phyloP scores from a whole-genome alignment of 2,797 vertebrate species.

The Enteromius anoplus region DNA sequence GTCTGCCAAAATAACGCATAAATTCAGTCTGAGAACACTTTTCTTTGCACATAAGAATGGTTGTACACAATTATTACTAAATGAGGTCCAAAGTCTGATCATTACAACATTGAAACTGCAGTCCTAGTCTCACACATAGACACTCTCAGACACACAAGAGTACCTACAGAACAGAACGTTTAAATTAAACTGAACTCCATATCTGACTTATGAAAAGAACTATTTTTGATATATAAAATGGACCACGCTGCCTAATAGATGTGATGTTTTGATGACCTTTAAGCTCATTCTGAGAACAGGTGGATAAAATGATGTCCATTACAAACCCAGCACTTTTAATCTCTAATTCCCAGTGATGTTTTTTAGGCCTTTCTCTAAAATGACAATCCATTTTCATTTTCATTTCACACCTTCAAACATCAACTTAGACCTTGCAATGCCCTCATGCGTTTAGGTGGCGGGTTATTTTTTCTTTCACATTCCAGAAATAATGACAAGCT shows the following conservation, averaged over 20 bases:
- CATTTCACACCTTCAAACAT: slow-evolving; percentile 6
- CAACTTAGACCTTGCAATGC: neutral
- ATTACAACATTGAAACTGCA: neutral
- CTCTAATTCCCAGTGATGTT: neutral
- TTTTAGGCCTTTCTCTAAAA: slow-evolving; percentile 1
- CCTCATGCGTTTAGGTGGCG: slow-evolving; percentile 5
- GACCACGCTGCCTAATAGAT: neutral
- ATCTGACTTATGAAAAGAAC: neutral
- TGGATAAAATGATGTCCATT: slow-evolving; percentile 24
- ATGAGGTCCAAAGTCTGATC: neutral
- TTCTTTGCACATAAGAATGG: neutral
- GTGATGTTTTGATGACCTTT: slow-evolving; percentile 13
- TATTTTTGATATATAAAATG: slow-evolving; percentile 8
- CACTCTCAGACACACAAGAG: slow-evolving; percentile 14
- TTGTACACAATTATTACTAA: neutral
- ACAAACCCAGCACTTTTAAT: slow-evolving; percentile 16
- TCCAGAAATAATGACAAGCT: slow-evolving; percentile 16
- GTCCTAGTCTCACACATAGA: neutral
- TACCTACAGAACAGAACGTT: neutral
- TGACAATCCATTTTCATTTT: slow-evolving; percentile 26
- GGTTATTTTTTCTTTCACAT: neutral
- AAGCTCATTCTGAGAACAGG: slow-evolving; percentile 7
- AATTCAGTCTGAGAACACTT: neutral
- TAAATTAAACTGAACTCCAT: neutral
- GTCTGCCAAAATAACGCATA: neutral